Base-by-base conservation (phyloP, 2,888 invertebrate genomes). In the Dicycla oo region DNA sequence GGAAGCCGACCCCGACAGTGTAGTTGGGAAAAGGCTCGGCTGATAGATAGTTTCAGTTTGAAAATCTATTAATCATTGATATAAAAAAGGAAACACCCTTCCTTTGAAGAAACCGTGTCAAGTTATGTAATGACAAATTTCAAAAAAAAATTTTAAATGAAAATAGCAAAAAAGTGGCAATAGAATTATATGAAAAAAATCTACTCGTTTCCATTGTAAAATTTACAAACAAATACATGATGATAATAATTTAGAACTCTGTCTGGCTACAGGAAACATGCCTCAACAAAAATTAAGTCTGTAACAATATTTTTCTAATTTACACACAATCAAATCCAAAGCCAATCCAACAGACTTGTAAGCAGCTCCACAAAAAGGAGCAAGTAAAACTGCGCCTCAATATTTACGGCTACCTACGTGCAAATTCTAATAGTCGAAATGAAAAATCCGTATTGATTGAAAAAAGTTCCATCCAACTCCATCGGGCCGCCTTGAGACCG, bases 371-470 rank as follows among this genome's bases (percentile, higher is more conserved):
- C 54, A 78, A 51, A 72, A 49, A 11, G 11, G 18, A 58, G 0
- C 47, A 23, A 38, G 47, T 56, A 63, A 71, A 74, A 71, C 40
- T 61, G 23, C 8, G n/a, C 34, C 20, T 30, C 68, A 72, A 80
- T 75, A 73, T 83, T 75, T 26, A 58, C 66, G 13, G 11, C 57
- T 51, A 30, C 69, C 57, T 51, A 30, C 69, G 67, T 80, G 71
- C 47, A 69, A 61, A 58, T 63, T 40, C 66, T 65, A 78, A 69
- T 51, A 61, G 62, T 65, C 49, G 81, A 73, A 74, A 71, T 83
- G 82, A 81, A 77, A 81, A 69, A 75, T 70, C 68, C 67, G 51
- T 69, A 81, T 82, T 71, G 82, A 77, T 75, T 81, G 75, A 68
- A 84, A 82, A 81, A 82, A 75, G 64, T 78, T 78, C 51, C 54